Evolutionary conservation across 2,797 vertebrate genomes (phyloP).

Genomic region (Lemur catta): DNA sequence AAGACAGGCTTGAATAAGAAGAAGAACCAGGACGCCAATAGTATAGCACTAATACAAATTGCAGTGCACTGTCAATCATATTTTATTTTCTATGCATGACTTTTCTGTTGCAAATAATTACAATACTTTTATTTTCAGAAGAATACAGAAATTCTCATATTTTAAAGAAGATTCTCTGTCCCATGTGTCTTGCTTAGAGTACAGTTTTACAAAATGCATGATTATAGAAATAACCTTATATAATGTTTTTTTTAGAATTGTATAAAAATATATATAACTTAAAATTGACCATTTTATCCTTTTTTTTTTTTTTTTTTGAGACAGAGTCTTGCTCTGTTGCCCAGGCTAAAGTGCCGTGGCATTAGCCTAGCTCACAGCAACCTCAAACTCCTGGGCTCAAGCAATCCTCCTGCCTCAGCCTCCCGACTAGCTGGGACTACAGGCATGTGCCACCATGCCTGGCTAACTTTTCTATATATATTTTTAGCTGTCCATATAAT

Average conservation of each 20-base stretch:
- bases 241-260: neutral
- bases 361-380: no score
- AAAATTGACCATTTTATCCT: neutral
- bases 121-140: neutral
- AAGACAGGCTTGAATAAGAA: neutral
- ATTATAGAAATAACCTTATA: neutral
- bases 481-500: no score
- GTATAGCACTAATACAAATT: neutral
- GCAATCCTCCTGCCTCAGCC: no score
- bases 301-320: no score
- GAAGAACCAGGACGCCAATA: neutral
- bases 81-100: neutral
- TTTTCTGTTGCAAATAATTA: neutral
- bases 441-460: no score
- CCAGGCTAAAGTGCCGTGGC: no score
- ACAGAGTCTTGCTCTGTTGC: no score
- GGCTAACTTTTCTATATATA: no score
- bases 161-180: neutral
- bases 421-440: no score
- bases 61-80: neutral
- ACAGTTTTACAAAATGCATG: neutral
- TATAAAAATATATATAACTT: neutral
- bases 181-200: neutral
- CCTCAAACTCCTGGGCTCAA: no score
- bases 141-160: neutral